Evolutionary conservation across 2,113 vertebrate genomes (phyloP).

Genomic region (Casuarius casuarius): DNA sequence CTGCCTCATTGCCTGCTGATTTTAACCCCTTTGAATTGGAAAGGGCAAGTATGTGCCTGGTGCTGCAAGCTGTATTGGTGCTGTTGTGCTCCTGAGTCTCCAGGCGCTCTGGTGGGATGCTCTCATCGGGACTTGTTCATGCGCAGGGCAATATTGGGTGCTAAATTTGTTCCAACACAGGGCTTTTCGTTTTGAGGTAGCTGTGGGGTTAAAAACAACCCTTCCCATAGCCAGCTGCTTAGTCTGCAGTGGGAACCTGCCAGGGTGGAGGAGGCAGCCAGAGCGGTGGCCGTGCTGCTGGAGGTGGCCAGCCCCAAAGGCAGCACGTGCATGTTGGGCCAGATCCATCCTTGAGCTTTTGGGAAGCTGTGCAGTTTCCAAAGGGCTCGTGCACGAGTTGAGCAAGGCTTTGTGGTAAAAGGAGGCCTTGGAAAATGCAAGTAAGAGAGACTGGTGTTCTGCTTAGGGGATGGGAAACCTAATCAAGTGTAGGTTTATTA

Average conservation of each 20-base stretch:
- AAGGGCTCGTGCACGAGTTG: fast-evolving
- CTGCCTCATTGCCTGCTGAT: not conserved
- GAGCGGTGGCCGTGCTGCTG: not conserved
- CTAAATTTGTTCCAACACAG: fast-evolving
- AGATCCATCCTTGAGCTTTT: not conserved
- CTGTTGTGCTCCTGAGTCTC: not conserved
- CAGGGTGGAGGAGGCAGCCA: no score
- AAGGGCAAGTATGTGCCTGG: not conserved
- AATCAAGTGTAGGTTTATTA: not conserved
- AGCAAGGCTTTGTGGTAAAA: not conserved
- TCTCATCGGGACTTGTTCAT: not conserved
- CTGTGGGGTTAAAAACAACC: not conserved
- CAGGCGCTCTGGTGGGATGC: not conserved
- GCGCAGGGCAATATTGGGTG: fast-evolving
- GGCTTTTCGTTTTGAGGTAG: fast-evolving
- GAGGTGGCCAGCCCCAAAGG: not conserved
- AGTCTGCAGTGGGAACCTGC: not conserved
- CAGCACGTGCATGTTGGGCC: not conserved
- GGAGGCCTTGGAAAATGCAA: not conserved
- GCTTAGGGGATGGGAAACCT: not conserved
- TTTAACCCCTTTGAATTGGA: not conserved
- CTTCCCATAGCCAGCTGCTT: not conserved
- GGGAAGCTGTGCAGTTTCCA: not conserved
- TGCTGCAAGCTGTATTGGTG: not conserved
- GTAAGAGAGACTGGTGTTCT: not conserved